phyloP scores from a whole-genome alignment of 2,888 invertebrate species.

The Orthosia gracilis region DNA sequence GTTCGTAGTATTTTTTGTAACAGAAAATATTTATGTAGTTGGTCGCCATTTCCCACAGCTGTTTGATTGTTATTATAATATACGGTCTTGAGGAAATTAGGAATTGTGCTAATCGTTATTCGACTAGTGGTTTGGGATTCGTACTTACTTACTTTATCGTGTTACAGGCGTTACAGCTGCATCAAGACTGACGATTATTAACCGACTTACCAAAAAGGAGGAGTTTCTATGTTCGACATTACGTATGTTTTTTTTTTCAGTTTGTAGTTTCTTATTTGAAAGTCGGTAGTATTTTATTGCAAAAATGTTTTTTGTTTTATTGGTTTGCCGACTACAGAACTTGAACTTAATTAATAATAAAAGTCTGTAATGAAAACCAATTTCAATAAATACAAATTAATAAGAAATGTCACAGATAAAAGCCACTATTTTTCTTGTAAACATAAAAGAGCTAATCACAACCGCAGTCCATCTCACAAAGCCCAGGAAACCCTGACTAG shows the following conservation, averaged over 20 bases:
- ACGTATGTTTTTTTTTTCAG: too few relatives aligned
- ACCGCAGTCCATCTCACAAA: conserved; percentile 9
- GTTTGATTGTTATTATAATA: conserved; percentile 8
- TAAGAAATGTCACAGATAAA: background rate
- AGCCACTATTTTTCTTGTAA: background rate
- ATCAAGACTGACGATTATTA: too few relatives aligned
- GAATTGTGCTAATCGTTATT: background rate
- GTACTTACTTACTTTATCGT: too few relatives aligned
- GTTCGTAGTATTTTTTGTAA: background rate
- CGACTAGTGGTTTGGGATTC: conserved; percentile 1
- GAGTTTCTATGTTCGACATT: too few relatives aligned
- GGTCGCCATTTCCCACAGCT: background rate
- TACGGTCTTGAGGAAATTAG: background rate
- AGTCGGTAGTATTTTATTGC: too few relatives aligned
- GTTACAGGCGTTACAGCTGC: too few relatives aligned
- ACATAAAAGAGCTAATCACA: conserved; percentile 21
- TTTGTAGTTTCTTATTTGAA: too few relatives aligned
- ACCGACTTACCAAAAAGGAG: too few relatives aligned
- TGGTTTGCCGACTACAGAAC: too few relatives aligned
- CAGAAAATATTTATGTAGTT: background rate
- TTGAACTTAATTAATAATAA: background rate
- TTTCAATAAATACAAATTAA: background rate
- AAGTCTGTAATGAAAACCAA: too few relatives aligned
- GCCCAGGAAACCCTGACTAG: conserved; percentile 18
- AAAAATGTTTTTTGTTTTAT: too few relatives aligned